phyloP scores from a whole-genome alignment of 1,140 invertebrate species.

The Oncopeltus fasciatus region DNA sequence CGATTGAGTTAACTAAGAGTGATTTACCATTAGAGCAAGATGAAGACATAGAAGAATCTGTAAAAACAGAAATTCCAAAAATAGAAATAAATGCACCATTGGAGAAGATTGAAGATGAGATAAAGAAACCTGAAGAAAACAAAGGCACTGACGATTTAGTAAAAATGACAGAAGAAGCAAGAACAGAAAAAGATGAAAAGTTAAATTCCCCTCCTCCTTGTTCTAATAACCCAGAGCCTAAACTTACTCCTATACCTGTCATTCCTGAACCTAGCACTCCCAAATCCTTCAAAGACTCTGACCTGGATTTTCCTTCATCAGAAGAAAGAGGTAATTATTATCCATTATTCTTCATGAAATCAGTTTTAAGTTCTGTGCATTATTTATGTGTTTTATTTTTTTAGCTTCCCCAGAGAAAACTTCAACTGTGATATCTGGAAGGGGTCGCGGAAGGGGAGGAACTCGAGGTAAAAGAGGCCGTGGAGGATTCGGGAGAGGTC shows the following conservation, averaged over 20 bases:
- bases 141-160: not conserved
- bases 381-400: not conserved
- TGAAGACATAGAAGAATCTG: not conserved
- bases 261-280: not conserved
- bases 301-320: not conserved
- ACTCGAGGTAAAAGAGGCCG: slow-evolving; percentile 27
- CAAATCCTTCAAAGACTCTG: not conserved
- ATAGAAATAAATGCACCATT: not conserved
- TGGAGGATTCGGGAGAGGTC: slow-evolving; percentile 32
- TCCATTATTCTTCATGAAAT: not conserved
- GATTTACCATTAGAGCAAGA: slow-evolving; percentile 17
- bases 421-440: not conserved
- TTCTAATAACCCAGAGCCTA: not conserved
- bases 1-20: slow-evolving; percentile 22
- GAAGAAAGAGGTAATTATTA: not conserved
- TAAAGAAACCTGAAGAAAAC: not conserved
- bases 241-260: not conserved
- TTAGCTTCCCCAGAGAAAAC: not conserved
- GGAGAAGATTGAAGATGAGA: not conserved
- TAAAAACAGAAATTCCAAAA: not conserved
- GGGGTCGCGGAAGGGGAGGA: slow-evolving; percentile 23
- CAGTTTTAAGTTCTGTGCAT: not conserved
- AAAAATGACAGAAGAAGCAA: not conserved
- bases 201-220: not conserved
- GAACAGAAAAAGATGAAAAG: not conserved